Evolutionary conservation across 2,113 vertebrate genomes (phyloP).

Genomic region (Gallinago jamesoni): DNA sequence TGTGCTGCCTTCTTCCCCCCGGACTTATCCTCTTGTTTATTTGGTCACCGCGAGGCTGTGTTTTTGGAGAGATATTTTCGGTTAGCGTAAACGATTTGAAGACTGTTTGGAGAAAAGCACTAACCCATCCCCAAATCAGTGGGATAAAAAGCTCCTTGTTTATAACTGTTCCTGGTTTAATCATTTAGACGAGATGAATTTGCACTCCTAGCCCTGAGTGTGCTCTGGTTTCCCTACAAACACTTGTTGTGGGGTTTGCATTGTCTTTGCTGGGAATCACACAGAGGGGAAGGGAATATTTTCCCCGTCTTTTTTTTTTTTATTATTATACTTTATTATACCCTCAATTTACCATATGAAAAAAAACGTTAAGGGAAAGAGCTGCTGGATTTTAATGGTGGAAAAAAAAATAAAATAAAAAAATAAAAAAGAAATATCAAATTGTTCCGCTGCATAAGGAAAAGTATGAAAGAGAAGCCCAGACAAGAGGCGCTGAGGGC

Average conservation of each 20-base stretch:
- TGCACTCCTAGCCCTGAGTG: slow-evolving; percentile 28
- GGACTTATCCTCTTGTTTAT: background rate
- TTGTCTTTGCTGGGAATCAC: slow-evolving; percentile 12
- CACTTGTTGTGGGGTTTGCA: slow-evolving; percentile 18
- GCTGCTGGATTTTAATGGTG: slow-evolving; percentile 13
- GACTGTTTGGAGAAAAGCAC: slow-evolving; percentile 33
- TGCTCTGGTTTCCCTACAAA: slow-evolving; percentile 40
- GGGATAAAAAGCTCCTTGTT: slow-evolving; percentile 49
- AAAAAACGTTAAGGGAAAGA: background rate
- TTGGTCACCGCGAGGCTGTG: background rate
- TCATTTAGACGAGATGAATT: slow-evolving; percentile 15
- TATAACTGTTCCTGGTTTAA: slow-evolving; percentile 22
- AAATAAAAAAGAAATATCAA: background rate
- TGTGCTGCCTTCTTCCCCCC: background rate
- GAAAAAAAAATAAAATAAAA: background rate
- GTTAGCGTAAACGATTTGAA: slow-evolving; percentile 45
- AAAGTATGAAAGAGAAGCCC: background rate
- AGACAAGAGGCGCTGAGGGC: slow-evolving; percentile 20
- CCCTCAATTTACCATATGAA: slow-evolving; percentile 32
- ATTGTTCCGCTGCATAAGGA: background rate
- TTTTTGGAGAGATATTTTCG: slow-evolving; percentile 11
- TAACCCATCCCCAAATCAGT: slow-evolving; percentile 21
- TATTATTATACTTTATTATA: slow-evolving; percentile 23
- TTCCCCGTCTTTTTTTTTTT: background rate
- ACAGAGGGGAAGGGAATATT: slow-evolving; percentile 25